Percentiles rank a stretch among this genome's conserved stretches.
These are phyloP conservation scores for Heliothis subflexa DNA, from an alignment of 1,140 invertebrate species.

Conservation along the genomic window DNA sequence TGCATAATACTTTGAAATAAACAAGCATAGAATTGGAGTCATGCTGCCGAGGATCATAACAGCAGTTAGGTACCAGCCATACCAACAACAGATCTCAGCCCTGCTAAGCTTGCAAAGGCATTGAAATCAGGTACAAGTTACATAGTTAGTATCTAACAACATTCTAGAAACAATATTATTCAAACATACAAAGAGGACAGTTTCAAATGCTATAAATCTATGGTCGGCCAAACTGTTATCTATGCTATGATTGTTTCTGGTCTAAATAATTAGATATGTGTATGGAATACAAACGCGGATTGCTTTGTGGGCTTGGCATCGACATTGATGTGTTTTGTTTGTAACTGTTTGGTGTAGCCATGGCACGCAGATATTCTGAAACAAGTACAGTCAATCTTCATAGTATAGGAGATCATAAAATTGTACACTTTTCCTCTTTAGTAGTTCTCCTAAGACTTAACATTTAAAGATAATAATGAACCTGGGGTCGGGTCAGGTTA, in stretches of 20 bases:
- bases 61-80: conserved; percentile 80
- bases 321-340: conserved; percentile 90
- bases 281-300: conserved; percentile 84
- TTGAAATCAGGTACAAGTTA: conserved; percentile 70
- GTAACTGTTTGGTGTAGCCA: conserved; percentile 91
- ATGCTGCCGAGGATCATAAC: conserved; percentile 67
- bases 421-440: background rate
- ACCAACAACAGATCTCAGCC: conserved; percentile 68
- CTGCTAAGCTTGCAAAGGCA: conserved; percentile 74
- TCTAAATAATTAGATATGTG: background rate
- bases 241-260: conserved; percentile 45
- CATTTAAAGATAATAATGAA: too few relatives aligned
- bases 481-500: too few relatives aligned
- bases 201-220: conserved; percentile 45
- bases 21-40: conserved; percentile 75
- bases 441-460: too few relatives aligned
- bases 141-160: conserved; percentile 81
- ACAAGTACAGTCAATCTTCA: background rate
- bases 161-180: conserved; percentile 64
- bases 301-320: conserved; percentile 87
- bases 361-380: conserved; percentile 59
- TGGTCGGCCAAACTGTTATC: conserved; percentile 56
- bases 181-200: conserved; percentile 46
- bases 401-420: background rate
- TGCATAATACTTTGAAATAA: conserved; percentile 72